phyloP scores from a whole-genome alignment of 2,888 invertebrate species.

The Neria commutata region DNA sequence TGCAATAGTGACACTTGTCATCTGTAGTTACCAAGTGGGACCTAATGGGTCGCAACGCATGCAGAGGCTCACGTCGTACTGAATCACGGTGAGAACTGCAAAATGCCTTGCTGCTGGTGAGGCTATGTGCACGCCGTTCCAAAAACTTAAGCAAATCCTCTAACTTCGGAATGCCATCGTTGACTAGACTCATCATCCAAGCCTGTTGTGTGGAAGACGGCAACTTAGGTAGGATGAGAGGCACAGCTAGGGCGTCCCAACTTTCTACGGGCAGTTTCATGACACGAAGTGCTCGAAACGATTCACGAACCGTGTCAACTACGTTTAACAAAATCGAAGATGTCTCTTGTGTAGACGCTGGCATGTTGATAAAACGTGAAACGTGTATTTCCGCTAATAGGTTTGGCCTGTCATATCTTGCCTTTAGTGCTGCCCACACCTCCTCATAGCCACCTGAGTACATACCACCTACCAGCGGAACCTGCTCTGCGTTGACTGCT shows the following conservation, averaged over 20 bases:
- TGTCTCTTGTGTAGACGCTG: slow-evolving; percentile 8
- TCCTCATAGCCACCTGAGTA: slow-evolving; percentile 21
- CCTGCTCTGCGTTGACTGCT: slow-evolving; percentile 12
- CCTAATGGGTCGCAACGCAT: no score
- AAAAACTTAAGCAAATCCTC: slow-evolving; percentile 11
- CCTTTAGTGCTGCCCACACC: slow-evolving; percentile 17
- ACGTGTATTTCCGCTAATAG: slow-evolving; percentile 21
- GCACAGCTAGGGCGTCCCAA: slow-evolving; percentile 16
- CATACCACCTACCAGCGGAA: slow-evolving; percentile 14
- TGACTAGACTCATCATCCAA: slow-evolving; percentile 12
- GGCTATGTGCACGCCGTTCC: slow-evolving; percentile 17
- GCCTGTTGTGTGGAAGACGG: slow-evolving; percentile 10
- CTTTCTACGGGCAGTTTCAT: slow-evolving; percentile 16
- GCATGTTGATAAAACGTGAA: slow-evolving; percentile 19
- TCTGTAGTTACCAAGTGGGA: neutral
- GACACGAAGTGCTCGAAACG: slow-evolving; percentile 18
- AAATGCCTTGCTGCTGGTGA: neutral
- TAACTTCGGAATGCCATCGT: slow-evolving; percentile 9
- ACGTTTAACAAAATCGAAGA: slow-evolving; percentile 11
- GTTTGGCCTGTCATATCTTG: slow-evolving; percentile 17
- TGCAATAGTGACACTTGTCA: slow-evolving; percentile 10
- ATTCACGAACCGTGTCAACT: slow-evolving; percentile 23
- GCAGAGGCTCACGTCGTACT: no score
- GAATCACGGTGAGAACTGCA: neutral
- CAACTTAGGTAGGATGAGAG: slow-evolving; percentile 15